phyloP scores from a whole-genome alignment of 1,140 invertebrate species.

The Drosophila ercepeae region DNA sequence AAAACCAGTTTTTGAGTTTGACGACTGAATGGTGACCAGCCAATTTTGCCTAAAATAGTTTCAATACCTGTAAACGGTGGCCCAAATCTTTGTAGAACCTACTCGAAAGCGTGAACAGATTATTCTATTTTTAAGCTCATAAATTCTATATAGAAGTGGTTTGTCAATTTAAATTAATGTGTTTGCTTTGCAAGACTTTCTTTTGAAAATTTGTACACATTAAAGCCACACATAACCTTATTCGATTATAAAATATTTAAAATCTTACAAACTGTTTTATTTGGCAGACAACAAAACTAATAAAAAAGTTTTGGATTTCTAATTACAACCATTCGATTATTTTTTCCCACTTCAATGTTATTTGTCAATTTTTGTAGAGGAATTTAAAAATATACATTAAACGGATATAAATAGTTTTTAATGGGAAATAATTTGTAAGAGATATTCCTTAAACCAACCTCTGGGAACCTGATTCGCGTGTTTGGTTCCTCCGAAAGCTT shows the following conservation, averaged over 20 bases:
- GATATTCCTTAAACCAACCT: background rate
- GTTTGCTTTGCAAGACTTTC: background rate
- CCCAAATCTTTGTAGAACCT: constrained; percentile 5
- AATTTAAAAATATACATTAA: too few relatives aligned
- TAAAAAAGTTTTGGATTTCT: too few relatives aligned
- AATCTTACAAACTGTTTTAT: background rate
- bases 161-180: background rate
- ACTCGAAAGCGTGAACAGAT: constrained; percentile 44
- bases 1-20: constrained; percentile 85
- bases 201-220: too few relatives aligned
- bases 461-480: constrained; percentile 7
- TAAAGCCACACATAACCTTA: too few relatives aligned
- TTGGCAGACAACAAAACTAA: too few relatives aligned
- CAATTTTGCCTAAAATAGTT: background rate
- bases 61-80: constrained; percentile 7
- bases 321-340: too few relatives aligned
- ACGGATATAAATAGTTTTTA: too few relatives aligned
- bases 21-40: constrained; percentile 49
- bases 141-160: constrained; percentile 12
- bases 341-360: too few relatives aligned
- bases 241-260: background rate
- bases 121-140: constrained; percentile 12
- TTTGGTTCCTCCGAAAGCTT: constrained; percentile 34
- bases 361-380: too few relatives aligned
- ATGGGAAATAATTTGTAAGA: background rate